Conservation (phyloP, 2,113 vertebrate species). For the Neotoma lepida region DNA sequence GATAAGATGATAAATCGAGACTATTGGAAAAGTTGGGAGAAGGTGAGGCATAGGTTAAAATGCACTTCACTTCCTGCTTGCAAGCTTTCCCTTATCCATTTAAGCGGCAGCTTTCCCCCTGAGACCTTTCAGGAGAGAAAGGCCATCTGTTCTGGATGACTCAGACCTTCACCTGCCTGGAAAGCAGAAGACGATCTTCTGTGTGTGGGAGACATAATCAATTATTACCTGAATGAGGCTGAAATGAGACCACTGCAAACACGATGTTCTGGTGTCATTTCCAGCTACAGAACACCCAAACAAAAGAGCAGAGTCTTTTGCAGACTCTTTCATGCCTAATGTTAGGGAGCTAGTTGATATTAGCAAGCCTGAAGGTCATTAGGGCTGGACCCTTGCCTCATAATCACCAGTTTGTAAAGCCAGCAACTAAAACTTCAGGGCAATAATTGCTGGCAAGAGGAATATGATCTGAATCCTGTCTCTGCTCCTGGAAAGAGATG, state of each 20-base stretch:
- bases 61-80: conserved; percentile 3
- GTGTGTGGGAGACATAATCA: not conserved
- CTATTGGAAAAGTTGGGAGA: not conserved
- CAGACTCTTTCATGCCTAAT: not conserved
- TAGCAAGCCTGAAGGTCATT: not conserved
- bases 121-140: conserved; percentile 8
- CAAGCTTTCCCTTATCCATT: conserved; percentile 22
- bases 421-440: not conserved
- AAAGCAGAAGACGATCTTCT: conserved; percentile 29
- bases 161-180: conserved; percentile 21
- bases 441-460: not conserved
- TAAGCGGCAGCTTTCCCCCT: not conserved
- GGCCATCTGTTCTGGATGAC: conserved; percentile 35
- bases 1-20: not conserved
- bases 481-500: not conserved
- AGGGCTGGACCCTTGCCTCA: not conserved
- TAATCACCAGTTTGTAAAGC: not conserved
- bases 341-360: not conserved
- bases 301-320: conserved; percentile 7
- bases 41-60: not conserved
- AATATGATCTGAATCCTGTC: not conserved
- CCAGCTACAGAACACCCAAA: conserved; percentile 33
- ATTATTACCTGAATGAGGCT: conserved; percentile 32
- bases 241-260: not conserved
- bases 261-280: not conserved